phyloP scores from a whole-genome alignment of 1,140 invertebrate species.

The Uloborus diversus region DNA sequence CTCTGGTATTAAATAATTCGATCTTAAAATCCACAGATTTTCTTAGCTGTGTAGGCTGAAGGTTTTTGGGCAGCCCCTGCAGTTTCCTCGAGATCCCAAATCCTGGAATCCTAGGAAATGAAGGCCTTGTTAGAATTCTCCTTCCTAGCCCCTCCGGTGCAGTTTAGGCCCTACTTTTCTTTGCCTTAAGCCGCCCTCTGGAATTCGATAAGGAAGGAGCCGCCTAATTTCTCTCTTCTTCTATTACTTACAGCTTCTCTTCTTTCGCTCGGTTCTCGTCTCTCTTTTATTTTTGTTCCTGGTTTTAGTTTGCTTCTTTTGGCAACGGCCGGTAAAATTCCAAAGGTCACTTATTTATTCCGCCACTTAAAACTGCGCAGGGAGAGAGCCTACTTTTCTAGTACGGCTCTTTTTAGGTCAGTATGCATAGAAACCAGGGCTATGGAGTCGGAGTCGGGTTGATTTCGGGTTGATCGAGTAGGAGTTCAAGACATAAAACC shows the following conservation, averaged over 20 bases:
- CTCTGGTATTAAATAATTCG: too few species aligned
- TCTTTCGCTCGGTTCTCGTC: not conserved
- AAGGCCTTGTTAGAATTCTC: constrained; percentile 25
- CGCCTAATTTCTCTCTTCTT: constrained; percentile 31
- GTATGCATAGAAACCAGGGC: too few species aligned
- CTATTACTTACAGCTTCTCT: constrained; percentile 12
- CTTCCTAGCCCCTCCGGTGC: constrained; percentile 10
- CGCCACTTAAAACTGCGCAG: constrained; percentile 17
- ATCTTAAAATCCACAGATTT: too few species aligned
- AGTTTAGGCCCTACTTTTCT: constrained; percentile 8
- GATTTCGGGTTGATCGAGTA: too few species aligned
- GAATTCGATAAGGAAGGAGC: constrained; percentile 14
- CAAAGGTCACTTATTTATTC: constrained; percentile 32
- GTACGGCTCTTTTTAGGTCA: not conserved
- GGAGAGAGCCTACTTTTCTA: not conserved
- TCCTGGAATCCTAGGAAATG: constrained; percentile 8
- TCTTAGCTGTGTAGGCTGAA: too few species aligned
- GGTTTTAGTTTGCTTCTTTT: not conserved
- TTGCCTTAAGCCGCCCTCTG: constrained; percentile 9
- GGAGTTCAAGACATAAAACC: too few species aligned
- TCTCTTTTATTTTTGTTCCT: not conserved
- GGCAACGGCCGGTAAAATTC: not conserved
- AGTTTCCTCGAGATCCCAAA: not conserved
- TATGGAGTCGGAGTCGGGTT: too few species aligned
- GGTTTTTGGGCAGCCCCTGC: constrained; percentile 4